Evolutionary conservation across 1,140 invertebrate genomes (phyloP).

Genomic region (Euwallacea fornicatus): DNA sequence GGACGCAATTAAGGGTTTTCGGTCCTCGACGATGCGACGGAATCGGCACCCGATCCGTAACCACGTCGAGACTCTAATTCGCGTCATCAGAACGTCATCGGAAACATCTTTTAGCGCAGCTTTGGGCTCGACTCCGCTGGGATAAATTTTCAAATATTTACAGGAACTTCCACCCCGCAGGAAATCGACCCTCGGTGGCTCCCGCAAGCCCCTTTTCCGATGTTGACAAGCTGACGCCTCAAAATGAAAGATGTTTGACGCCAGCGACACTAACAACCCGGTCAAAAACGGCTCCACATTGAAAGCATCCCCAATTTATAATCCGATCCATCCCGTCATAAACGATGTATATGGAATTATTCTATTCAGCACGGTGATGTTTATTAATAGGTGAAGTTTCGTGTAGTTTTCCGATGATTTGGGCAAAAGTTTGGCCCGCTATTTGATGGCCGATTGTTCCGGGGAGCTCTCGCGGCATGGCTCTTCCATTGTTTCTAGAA

Average conservation of each 20-base stretch:
- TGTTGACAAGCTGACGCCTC: slow-evolving; percentile 42
- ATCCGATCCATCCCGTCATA: slow-evolving; percentile 22
- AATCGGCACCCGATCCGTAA: too few relatives aligned
- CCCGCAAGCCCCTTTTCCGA: background rate
- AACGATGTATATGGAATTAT: slow-evolving; percentile 32
- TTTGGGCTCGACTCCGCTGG: too few relatives aligned
- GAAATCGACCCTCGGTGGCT: slow-evolving; percentile 4
- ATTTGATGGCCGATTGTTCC: slow-evolving; percentile 15
- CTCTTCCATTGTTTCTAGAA: slow-evolving; percentile 11
- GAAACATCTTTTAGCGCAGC: too few relatives aligned
- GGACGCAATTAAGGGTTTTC: too few relatives aligned
- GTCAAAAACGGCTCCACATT: slow-evolving; percentile 41
- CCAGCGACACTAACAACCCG: slow-evolving; percentile 37
- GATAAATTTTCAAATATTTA: too few relatives aligned
- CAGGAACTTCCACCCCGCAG: background rate
- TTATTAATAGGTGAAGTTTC: slow-evolving; percentile 34
- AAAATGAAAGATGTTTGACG: slow-evolving; percentile 43
- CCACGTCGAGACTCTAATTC: too few relatives aligned
- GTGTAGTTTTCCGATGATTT: slow-evolving; percentile 26
- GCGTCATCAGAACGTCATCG: too few relatives aligned
- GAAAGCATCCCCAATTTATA: slow-evolving; percentile 42
- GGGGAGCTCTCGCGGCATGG: background rate
- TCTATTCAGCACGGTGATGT: slow-evolving; percentile 29
- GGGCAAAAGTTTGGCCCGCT: slow-evolving; percentile 20
- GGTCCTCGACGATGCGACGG: too few relatives aligned